These are phyloP conservation scores for Lochmaea crataegi DNA, from an alignment of 2,888 invertebrate species.

Conservation along the genomic window DNA sequence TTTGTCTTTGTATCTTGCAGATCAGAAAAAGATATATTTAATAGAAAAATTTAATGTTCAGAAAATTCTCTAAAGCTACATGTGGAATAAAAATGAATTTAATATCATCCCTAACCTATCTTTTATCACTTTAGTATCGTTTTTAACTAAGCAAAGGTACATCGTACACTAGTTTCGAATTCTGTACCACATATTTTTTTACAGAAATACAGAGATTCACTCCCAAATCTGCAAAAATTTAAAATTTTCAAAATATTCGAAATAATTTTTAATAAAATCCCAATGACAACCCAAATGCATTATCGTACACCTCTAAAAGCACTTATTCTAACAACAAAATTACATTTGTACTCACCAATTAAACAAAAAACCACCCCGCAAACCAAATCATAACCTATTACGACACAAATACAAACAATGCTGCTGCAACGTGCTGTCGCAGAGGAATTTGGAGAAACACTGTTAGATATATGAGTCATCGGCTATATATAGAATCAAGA, in stretches of 20 bases:
- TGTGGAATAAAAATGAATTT: background rate
- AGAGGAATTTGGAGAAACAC: constrained; percentile 59
- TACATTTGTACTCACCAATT: constrained; percentile 22
- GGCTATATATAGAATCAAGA: constrained; percentile 63
- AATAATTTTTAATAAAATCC: background rate
- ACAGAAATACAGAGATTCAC: constrained; percentile 10
- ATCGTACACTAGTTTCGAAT: background rate
- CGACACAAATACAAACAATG: constrained; percentile 53
- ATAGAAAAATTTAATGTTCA: background rate
- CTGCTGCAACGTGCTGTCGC: constrained; percentile 54
- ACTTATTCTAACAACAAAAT: background rate
- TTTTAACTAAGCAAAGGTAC: background rate
- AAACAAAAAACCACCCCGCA: constrained; percentile 20
- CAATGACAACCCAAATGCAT: constrained; percentile 2
- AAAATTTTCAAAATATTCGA: constrained; percentile 3
- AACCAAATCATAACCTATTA: constrained; percentile 43
- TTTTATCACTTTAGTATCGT: background rate
- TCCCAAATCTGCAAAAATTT: constrained; percentile 3
- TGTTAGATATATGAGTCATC: constrained; percentile 63
- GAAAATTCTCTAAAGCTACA: no score
- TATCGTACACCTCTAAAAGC: background rate
- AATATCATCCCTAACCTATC: background rate
- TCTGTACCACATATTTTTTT: constrained; percentile 28
- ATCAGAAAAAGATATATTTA: background rate
- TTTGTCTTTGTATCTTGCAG: background rate